A percentile compares a stretch with the other conserved stretches of the same genome.
Conservation (phyloP, 2,113 vertebrate genomes). For the Ovibos moschatus region DNA sequence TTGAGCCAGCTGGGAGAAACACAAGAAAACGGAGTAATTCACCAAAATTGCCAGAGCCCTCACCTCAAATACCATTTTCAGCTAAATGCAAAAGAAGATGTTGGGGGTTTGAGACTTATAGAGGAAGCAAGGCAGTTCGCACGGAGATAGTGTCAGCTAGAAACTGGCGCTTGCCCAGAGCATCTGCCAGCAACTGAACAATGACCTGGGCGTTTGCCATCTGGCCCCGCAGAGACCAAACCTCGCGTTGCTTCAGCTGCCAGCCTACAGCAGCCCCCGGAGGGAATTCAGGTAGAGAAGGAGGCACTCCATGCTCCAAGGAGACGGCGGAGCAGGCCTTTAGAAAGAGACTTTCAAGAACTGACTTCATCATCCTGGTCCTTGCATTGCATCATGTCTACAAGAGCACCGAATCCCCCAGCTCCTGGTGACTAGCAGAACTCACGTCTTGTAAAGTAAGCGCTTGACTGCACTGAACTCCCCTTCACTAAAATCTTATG, state of each 20-base stretch:
- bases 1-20: background rate
- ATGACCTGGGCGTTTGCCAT: rapidly evolving
- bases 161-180: background rate
- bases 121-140: background rate
- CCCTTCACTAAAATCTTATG: background rate
- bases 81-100: background rate
- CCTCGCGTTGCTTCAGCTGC: background rate
- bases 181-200: background rate
- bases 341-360: background rate
- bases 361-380: background rate
- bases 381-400: background rate
- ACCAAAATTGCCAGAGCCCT: background rate
- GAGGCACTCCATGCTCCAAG: background rate
- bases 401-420: background rate
- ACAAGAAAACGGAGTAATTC: background rate
- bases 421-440: background rate
- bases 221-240: rapidly evolving
- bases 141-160: background rate
- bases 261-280: rapidly evolving
- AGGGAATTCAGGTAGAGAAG: background rate
- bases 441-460: background rate
- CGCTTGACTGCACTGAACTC: background rate
- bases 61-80: background rate
- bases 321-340: background rate
- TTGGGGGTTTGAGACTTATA: background rate